Percentiles rank a stretch among this genome's conserved stretches.
Conservation (phyloP, 92 coral and sea anemone genomes). For the Epizoanthus fatuus region DNA sequence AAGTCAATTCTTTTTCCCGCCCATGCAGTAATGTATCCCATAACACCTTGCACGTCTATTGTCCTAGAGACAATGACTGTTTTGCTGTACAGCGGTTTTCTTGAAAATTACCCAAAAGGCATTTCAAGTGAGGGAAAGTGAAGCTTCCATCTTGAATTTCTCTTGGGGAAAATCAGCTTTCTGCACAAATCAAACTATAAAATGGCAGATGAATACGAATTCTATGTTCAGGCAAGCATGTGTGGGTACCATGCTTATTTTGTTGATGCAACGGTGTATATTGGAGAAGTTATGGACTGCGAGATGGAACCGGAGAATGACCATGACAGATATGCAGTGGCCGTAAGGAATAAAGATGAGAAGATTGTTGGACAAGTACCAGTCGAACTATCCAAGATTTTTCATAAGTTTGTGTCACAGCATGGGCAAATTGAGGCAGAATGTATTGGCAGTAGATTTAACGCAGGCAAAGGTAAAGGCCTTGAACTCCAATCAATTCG, state of each 20-base stretch:
- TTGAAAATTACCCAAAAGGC: neutral
- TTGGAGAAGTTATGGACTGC: constrained; percentile 9
- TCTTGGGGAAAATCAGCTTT: constrained; percentile 34
- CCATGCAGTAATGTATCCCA: neutral
- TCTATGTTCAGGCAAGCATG: constrained; percentile 32
- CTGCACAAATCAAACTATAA: constrained; percentile 13
- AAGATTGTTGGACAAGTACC: constrained; percentile 44
- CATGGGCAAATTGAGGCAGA: constrained; percentile 44
- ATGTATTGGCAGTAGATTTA: constrained; percentile 43
- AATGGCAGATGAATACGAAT: constrained; percentile 47
- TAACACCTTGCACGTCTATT: neutral
- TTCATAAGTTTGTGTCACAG: constrained; percentile 42
- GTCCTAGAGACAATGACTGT: constrained; percentile 10
- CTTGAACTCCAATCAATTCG: neutral
- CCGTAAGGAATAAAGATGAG: constrained; percentile 22
- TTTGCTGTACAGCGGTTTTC: neutral
- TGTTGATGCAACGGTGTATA: neutral
- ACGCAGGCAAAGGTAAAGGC: constrained; percentile 14
- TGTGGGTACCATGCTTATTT: constrained; percentile 43
- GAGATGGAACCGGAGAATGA: constrained; percentile 47
- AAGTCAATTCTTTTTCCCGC: too few relatives aligned
- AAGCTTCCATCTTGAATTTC: constrained; percentile 31
- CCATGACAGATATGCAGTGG: constrained; percentile 53
- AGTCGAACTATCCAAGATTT: constrained; percentile 27
- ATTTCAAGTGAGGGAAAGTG: neutral